A percentile compares a stretch with the other conserved stretches of the same genome.
Evolutionary conservation across 2,113 vertebrate genomes (phyloP).

Genomic region (Clarias batrachus): DNA sequence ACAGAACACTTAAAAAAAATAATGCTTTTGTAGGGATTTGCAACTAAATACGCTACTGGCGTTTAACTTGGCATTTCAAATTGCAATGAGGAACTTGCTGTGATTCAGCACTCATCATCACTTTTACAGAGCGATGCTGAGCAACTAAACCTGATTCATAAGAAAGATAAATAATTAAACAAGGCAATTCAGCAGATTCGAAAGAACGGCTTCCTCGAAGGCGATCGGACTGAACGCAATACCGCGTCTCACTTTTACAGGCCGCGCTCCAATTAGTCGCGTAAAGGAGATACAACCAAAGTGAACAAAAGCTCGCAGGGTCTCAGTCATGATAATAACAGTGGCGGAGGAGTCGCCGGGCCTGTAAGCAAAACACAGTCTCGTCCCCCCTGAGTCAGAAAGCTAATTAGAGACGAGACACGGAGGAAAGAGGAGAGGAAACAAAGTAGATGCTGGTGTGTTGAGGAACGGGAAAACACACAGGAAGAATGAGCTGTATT

Average conservation of each 20-base stretch:
- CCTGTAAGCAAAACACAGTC: slow-evolving; percentile 35
- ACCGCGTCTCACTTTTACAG: neutral
- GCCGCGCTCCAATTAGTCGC: neutral
- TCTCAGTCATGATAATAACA: slow-evolving; percentile 24
- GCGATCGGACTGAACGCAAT: neutral
- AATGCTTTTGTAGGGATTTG: neutral
- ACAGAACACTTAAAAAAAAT: neutral
- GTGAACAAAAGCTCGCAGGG: slow-evolving; percentile 17
- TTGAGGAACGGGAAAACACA: slow-evolving; percentile 21
- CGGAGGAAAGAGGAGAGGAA: slow-evolving; percentile 21
- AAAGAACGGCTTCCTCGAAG: too few relatives aligned
- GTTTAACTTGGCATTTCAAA: neutral
- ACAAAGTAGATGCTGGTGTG: slow-evolving; percentile 28
- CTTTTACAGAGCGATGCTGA: neutral
- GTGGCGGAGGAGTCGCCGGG: slow-evolving; percentile 11
- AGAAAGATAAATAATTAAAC: neutral
- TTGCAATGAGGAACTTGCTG: neutral
- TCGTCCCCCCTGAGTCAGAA: slow-evolving; percentile 13
- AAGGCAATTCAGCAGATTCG: neutral
- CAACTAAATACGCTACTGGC: neutral
- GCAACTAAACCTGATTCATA: neutral
- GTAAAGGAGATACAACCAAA: slow-evolving; percentile 3
- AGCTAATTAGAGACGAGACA: slow-evolving; percentile 34
- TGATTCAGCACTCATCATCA: neutral
- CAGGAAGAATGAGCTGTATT: neutral